Base-by-base conservation (phyloP, 92 coral and sea anemone genomes). In the Epizoanthus stellaris region DNA sequence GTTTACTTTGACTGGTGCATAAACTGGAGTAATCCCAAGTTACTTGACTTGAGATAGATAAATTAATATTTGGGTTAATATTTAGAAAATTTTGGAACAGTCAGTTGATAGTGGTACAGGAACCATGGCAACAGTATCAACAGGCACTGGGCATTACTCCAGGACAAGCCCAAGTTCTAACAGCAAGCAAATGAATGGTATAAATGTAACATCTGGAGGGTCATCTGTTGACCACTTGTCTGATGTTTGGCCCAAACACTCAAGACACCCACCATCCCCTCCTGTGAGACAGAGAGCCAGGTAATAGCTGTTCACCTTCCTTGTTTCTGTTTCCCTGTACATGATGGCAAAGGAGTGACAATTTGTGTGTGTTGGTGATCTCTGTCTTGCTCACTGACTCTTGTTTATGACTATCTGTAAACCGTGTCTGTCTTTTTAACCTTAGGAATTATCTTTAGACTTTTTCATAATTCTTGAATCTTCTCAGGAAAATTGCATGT, bases 211-310 rank as follows among this genome's bases (percentile, higher is more conserved):
- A 43, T 85, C 73, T 68, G 70, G 57, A 15, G 39, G 58, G 30
- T 73, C 65, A 16, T 84, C 91, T 36, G 80, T 74, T 75, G 97
- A 93, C 43, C 84, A 43, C 60, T 72, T 64, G 56, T 92, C 93
- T 12, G 95, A 91, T 39, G 85, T 87, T 19, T 95, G 93, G 97
- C 92, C 98, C 34, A 74, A 92, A 76, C 93, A 92, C 30, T 77
- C 79, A 0, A 74, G 70, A 16, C 97, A 93, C 49, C 99, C 99
- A 13, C 98, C 99, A 0, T 97, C 99, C 59, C 99, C 99, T 45
- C 99, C 99, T 67, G 98, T 97, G 13, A 91, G 97, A 76, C 98
- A 97, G 82, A 88, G 99, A 81, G 95, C 99, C 75, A 96, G 98
- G 98, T 96, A 76, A 68, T 16, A 74, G 13, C 19, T 10, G 56